Percentiles rank a stretch among this genome's conserved stretches.
Evolutionary conservation across 2,888 invertebrate genomes (phyloP).

Genomic region (Lissocephala sabroskyi): DNA sequence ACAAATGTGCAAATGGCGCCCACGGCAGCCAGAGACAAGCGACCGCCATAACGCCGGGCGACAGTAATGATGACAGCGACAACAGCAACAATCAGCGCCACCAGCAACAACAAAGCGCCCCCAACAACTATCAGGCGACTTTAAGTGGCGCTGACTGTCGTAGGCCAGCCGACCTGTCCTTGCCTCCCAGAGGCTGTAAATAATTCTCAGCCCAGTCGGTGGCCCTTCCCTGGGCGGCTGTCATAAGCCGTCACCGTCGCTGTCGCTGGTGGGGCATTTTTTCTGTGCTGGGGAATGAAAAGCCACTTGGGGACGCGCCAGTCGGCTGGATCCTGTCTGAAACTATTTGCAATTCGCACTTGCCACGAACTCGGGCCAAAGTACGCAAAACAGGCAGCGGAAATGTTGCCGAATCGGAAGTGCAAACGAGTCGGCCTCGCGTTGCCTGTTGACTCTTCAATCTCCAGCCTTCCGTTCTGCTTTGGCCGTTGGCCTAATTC

Average conservation of each 20-base stretch:
- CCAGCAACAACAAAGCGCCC: slow-evolving; percentile 18
- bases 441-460: no score
- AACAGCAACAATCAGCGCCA: slow-evolving; percentile 22
- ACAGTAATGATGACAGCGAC: slow-evolving; percentile 53
- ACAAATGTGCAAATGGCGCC: slow-evolving; percentile 38
- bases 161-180: neutral
- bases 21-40: slow-evolving; percentile 19
- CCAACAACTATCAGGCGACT: neutral
- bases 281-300: slow-evolving; percentile 41
- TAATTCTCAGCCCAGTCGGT: no score
- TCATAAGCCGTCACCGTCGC: neutral
- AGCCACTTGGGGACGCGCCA: slow-evolving; percentile 34
- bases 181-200: slow-evolving; percentile 31
- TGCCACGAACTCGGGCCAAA: slow-evolving; percentile 24
- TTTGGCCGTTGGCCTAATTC: no score
- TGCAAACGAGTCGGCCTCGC: slow-evolving; percentile 8
- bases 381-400: slow-evolving; percentile 18
- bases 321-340: slow-evolving; percentile 22
- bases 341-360: slow-evolving; percentile 48
- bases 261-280: no score
- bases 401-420: slow-evolving; percentile 36
- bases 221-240: slow-evolving; percentile 23
- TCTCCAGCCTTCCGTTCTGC: no score
- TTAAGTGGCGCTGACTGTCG: slow-evolving; percentile 2
- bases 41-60: slow-evolving; percentile 1